These are phyloP conservation scores for Drosophila albomicans DNA, from an alignment of 1,140 invertebrate genomes.

Conservation along the genomic window DNA sequence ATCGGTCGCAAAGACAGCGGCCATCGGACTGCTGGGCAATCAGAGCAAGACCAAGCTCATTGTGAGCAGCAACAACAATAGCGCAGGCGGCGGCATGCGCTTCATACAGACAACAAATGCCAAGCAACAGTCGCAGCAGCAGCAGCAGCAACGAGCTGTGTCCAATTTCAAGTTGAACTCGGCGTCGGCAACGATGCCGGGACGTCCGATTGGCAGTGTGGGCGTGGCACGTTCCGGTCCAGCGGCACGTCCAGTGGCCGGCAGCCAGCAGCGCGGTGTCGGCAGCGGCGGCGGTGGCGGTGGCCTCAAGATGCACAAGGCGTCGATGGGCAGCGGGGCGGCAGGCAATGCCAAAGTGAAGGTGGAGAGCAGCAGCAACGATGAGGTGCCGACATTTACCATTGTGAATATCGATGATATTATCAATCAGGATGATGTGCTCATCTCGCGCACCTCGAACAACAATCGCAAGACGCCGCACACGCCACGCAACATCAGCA, in stretches of 20 bases:
- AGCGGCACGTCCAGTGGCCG: background rate
- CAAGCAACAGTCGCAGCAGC: conserved; percentile 4
- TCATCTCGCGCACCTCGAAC: conserved; percentile 64
- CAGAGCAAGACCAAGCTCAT: conserved; percentile 32
- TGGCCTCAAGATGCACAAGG: conserved; percentile 29
- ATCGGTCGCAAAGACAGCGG: conserved; percentile 21
- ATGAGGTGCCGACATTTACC: conserved; percentile 80
- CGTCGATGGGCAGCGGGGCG: background rate
- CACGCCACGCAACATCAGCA: conserved; percentile 23
- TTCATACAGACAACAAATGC: conserved; percentile 14
- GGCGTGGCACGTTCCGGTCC: background rate
- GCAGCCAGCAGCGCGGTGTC: background rate
- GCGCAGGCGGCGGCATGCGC: conserved; percentile 14
- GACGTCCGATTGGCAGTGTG: background rate
- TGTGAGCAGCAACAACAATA: conserved; percentile 1
- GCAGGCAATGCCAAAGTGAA: conserved; percentile 7
- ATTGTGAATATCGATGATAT: conserved; percentile 84
- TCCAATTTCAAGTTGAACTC: conserved; percentile 16
- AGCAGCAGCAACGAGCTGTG: too few relatives aligned
- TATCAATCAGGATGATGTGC: conserved; percentile 81
- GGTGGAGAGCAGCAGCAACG: conserved; percentile 4
- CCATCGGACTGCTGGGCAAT: conserved; percentile 3
- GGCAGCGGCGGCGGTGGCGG: background rate
- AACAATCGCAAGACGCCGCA: conserved; percentile 10
- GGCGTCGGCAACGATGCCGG: background rate